Base-by-base conservation (phyloP, 2,113 vertebrate genomes). In the Cebus imitator region DNA sequence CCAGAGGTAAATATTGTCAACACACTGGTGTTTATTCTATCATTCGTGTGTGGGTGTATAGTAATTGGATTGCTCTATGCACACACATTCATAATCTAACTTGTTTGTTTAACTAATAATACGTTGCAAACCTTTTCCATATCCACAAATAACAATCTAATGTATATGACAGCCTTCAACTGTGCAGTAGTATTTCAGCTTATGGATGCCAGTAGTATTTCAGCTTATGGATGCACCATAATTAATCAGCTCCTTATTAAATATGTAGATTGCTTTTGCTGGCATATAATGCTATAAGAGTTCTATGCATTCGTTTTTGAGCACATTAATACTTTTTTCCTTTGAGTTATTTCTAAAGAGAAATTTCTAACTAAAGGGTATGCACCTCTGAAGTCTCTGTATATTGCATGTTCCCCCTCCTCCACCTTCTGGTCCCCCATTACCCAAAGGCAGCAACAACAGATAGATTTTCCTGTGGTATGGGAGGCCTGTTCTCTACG, bases 291-390 rank as follows among this genome's bases (percentile, higher is more conserved):
- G 5, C 7, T 1, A 5, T 18, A 52, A 80, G 43, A 61, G 32
- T 45, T 75, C 35, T 25, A 21, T n/a, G 27, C 2, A 21, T 70
- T 40, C 9, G 10, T 68, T 91, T 87, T 43, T 70, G 18, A 64
- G 68, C 40, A 17, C 3, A 17, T 92, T 10, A 25, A 5, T 50
- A 8, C 32, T 35, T 52, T 76, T 55, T 45, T 45, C 12, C 78
- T 27, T 72, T 43, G 43, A 80, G 37, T 52, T 79, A 73, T 91
- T 95, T 91, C 37, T 48, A 37, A 57, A 68, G 90, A 83, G 66
- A 55, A 75, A 48, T 68, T 40, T 93, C 58, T 90, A n/a, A 64
- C 8, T 40, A 20, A 43, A 90, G 40, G 37, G 3, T 27, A 7
- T 20, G 35, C 2, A 16, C 14, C 10, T 1, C 30, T 61, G 5